Evolutionary conservation across 2,797 vertebrate species (phyloP), one percentile per base, ranked within the genome.

Genomic region (Loris lydekkerianus): DNA sequence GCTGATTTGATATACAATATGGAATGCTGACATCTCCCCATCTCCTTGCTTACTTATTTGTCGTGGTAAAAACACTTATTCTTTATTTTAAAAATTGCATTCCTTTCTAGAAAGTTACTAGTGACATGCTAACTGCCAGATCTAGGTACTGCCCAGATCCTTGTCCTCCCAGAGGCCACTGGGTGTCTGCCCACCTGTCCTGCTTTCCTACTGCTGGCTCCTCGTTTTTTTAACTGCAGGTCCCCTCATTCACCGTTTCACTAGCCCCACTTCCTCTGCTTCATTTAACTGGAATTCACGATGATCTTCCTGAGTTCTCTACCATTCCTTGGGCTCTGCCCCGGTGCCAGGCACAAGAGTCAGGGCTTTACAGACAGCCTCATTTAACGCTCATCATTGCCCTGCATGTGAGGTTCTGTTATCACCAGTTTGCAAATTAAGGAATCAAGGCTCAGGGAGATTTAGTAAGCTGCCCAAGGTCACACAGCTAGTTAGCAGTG

Each of bases 111-210:
- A 7, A 70, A 82, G 49, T 94, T 31, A 18, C n/a, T 11, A 34
- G 75, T 75, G 43, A 31, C 5, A 2, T 10, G 34, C 34, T 69
- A 27, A 43, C 15, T 58, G 60, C 46, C 91, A 76, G 58, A 63
- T 21, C 29, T 53, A 82, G 81, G 61, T 3, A 21, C 29, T n/a
- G 17, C 3, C 15, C 20, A 11, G 1, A 8, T 37, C 25, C 37
- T 65, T 0, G 1, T 25, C 29, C 29, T 49, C 46, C 7, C 1
- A 3, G 58, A 77, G 37, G 37, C 1, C 14, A 7, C 14, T 0
- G 0, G 60, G 27, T 14, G 1, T 3, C 23, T 31, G 27, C 37
- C 0, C 13, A 21, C 15, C 34, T 0, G 13, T 17, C 53, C 18
- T 61, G 40, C 7, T 63, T 73, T 43, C 70, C 77, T 18, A 1